Evolutionary conservation across 2,113 vertebrate genomes (phyloP).

Genomic region (Sylvia atricapilla): DNA sequence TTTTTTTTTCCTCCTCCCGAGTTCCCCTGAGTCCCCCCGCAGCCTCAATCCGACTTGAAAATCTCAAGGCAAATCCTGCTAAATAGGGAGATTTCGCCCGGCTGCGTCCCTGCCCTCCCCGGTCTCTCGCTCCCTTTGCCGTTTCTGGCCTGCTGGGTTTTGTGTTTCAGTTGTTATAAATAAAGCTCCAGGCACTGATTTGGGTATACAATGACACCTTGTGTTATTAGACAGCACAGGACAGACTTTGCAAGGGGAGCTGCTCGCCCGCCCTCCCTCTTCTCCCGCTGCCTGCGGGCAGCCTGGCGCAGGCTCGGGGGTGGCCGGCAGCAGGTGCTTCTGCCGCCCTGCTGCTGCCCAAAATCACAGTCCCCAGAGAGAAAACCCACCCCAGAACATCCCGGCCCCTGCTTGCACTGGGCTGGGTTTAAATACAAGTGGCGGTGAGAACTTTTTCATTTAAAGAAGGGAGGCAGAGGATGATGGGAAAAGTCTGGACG

Average conservation of each 20-base stretch:
- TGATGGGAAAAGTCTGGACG: not conserved
- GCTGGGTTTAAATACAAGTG: not conserved
- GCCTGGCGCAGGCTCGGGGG: not conserved
- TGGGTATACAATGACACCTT: constrained; percentile 70
- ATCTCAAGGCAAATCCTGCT: constrained; percentile 30
- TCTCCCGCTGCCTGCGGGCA: not conserved
- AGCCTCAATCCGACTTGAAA: not conserved
- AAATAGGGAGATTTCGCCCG: not conserved
- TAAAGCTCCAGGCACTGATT: constrained; percentile 71
- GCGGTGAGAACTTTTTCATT: not conserved
- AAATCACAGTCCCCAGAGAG: not conserved
- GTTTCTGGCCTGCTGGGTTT: constrained; percentile 56
- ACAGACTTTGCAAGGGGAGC: constrained; percentile 47
- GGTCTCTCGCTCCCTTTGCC: not conserved
- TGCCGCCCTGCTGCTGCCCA: not conserved
- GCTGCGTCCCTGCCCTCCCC: not conserved
- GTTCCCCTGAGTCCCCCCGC: not conserved
- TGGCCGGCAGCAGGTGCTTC: constrained; percentile 21
- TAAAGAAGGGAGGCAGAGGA: not conserved
- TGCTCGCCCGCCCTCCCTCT: not conserved
- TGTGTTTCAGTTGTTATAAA: constrained; percentile 68
- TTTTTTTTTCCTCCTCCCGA: not conserved
- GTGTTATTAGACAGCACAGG: constrained; percentile 66
- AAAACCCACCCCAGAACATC: not conserved
- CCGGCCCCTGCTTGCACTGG: not conserved